phyloP scores from a whole-genome alignment of 2,888 invertebrate genomes.

The Leptopilina syphax region DNA sequence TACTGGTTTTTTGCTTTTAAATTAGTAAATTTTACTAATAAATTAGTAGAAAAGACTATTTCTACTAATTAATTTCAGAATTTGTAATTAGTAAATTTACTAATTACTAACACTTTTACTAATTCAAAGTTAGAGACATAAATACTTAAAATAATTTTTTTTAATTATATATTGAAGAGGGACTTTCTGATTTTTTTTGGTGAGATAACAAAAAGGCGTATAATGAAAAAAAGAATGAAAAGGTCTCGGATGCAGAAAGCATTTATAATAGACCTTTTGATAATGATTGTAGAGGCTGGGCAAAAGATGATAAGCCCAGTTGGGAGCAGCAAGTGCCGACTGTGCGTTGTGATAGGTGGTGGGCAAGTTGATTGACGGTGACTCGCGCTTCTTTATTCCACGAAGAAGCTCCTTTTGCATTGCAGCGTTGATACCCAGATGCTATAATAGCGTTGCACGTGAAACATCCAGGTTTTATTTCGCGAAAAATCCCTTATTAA shows the following conservation, averaged over 20 bases:
- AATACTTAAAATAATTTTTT: background rate
- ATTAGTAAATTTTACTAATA: too few species aligned
- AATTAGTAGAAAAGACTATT: too few species aligned
- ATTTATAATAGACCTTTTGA: slow-evolving; percentile 82
- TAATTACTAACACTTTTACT: too few species aligned
- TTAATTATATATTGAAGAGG: background rate
- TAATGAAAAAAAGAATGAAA: slow-evolving; percentile 9
- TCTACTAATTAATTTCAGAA: too few species aligned
- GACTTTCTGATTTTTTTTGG: background rate
- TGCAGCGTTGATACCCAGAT: slow-evolving; percentile 72
- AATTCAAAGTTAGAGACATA: too few species aligned
- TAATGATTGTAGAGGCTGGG: slow-evolving; percentile 90
- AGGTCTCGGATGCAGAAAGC: slow-evolving; percentile 26
- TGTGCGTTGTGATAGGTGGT: slow-evolving; percentile 54
- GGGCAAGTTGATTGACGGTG: slow-evolving; percentile 55
- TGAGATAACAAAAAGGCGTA: background rate
- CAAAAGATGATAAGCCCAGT: slow-evolving; percentile 91
- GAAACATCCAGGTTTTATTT: slow-evolving; percentile 62
- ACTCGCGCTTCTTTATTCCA: slow-evolving; percentile 70
- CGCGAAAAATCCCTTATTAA: background rate
- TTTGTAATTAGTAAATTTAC: too few species aligned
- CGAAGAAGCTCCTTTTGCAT: slow-evolving; percentile 74
- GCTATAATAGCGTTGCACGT: slow-evolving; percentile 67
- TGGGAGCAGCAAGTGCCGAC: slow-evolving; percentile 77
- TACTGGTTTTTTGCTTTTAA: too few species aligned